Conservation (phyloP, 2,888 invertebrate genomes). For the Megalurothrips usitatus region DNA sequence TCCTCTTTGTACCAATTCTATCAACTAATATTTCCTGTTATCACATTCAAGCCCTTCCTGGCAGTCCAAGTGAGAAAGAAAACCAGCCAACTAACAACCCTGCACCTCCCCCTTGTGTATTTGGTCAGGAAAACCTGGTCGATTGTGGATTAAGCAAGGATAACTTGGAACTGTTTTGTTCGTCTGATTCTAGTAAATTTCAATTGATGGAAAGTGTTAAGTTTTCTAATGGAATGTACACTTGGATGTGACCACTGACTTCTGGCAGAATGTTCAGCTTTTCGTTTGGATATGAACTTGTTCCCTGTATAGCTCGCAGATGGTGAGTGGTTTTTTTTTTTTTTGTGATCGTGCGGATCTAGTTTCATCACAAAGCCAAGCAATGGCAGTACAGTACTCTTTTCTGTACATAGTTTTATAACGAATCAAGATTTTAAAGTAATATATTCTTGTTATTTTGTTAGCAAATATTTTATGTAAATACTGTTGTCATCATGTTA, state of each 20-base stretch:
- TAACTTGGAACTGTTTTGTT: slow-evolving; percentile 64
- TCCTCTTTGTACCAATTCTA: neutral
- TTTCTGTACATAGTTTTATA: no score
- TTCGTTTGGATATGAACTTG: no score
- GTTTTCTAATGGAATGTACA: slow-evolving; percentile 49
- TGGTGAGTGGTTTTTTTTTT: no score
- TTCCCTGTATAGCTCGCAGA: no score
- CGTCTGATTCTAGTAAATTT: slow-evolving; percentile 52
- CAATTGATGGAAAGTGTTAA: slow-evolving; percentile 61
- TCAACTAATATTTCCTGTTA: slow-evolving; percentile 18
- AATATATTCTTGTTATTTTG: neutral
- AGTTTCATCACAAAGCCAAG: no score
- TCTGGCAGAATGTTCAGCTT: neutral
- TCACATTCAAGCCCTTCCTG: neutral
- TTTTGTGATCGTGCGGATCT: no score
- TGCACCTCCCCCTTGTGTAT: slow-evolving; percentile 50
- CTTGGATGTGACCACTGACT: neutral
- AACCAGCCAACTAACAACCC: neutral
- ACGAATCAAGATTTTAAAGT: neutral
- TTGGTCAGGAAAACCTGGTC: slow-evolving; percentile 79
- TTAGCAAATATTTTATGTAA: no score
- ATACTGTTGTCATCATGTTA: no score
- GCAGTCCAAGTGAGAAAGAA: neutral
- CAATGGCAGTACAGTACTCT: no score
- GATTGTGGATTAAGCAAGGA: slow-evolving; percentile 72